A percentile compares a stretch with the other conserved stretches of the same genome.
phyloP scores from a whole-genome alignment of 2,888 invertebrate species.

The Heliconius erato region DNA sequence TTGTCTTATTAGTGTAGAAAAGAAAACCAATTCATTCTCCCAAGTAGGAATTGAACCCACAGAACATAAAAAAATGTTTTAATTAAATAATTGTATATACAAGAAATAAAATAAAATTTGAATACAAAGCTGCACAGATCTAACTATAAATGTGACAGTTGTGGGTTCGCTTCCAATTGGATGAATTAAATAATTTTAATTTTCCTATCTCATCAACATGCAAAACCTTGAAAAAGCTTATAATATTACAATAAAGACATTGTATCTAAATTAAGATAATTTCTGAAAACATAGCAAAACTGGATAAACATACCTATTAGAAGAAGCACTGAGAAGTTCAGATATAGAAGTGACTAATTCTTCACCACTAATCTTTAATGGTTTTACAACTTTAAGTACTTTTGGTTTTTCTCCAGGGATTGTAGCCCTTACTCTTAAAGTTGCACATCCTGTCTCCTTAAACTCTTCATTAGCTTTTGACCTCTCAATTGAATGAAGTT shows the following conservation, averaged over 20 bases:
- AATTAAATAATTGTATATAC: too few species aligned
- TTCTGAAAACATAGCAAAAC: not conserved
- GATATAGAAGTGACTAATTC: slow-evolving; percentile 86
- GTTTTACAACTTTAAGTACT: slow-evolving; percentile 84
- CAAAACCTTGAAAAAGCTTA: too few species aligned
- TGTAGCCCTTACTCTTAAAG: slow-evolving; percentile 89
- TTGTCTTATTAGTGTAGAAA: not conserved
- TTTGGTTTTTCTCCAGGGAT: slow-evolving; percentile 81
- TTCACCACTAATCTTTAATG: slow-evolving; percentile 81
- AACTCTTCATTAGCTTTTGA: slow-evolving; percentile 89
- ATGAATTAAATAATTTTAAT: too few species aligned
- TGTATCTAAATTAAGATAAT: too few species aligned
- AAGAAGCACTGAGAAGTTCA: slow-evolving; percentile 71
- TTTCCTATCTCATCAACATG: too few species aligned
- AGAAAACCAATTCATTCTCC: not conserved
- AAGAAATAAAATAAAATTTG: too few species aligned
- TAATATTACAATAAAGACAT: too few species aligned
- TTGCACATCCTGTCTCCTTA: slow-evolving; percentile 90
- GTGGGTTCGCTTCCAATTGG: too few species aligned
- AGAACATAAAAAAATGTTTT: not conserved
- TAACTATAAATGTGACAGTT: too few species aligned
- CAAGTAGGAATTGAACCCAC: not conserved
- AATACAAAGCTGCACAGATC: too few species aligned
- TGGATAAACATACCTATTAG: slow-evolving; percentile 68
- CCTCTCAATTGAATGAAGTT: slow-evolving; percentile 89